phyloP scores from a whole-genome alignment of 2,888 invertebrate species.

The Ormyrus labotus region DNA sequence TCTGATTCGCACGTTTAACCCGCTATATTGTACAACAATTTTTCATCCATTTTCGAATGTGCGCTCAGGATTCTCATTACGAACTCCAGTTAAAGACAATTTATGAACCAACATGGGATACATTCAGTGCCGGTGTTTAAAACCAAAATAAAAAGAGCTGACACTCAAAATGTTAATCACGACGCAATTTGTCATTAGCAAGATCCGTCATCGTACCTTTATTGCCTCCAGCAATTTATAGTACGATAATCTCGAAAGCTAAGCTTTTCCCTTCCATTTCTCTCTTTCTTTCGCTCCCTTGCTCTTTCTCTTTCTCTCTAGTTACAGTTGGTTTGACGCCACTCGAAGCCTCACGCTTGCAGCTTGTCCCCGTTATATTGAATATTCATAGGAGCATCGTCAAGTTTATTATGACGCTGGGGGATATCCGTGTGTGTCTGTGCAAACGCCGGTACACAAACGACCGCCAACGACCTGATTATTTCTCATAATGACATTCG shows the following conservation, averaged over 20 bases:
- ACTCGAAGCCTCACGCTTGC: constrained; percentile 5
- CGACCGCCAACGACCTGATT: constrained; percentile 42
- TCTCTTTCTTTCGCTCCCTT: too few species aligned
- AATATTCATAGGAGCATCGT: constrained; percentile 44
- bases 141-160: background rate
- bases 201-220: constrained; percentile 3
- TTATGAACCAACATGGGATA: too few species aligned
- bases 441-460: background rate
- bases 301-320: too few species aligned
- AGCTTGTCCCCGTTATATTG: constrained; percentile 35
- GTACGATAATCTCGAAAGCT: constrained; percentile 5
- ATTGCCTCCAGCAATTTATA: constrained; percentile 21
- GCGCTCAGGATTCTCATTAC: too few species aligned
- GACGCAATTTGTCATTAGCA: background rate
- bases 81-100: too few species aligned
- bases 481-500: constrained; percentile 53
- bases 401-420: constrained; percentile 18
- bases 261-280: background rate
- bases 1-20: too few species aligned
- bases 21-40: too few species aligned
- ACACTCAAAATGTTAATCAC: constrained; percentile 14
- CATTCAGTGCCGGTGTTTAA: too few species aligned
- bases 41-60: too few species aligned
- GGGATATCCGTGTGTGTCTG: too few species aligned
- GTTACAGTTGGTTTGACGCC: background rate